These are phyloP conservation scores for Macrotus californicus DNA, from an alignment of 2,113 vertebrate genomes.

Conservation along the genomic window DNA sequence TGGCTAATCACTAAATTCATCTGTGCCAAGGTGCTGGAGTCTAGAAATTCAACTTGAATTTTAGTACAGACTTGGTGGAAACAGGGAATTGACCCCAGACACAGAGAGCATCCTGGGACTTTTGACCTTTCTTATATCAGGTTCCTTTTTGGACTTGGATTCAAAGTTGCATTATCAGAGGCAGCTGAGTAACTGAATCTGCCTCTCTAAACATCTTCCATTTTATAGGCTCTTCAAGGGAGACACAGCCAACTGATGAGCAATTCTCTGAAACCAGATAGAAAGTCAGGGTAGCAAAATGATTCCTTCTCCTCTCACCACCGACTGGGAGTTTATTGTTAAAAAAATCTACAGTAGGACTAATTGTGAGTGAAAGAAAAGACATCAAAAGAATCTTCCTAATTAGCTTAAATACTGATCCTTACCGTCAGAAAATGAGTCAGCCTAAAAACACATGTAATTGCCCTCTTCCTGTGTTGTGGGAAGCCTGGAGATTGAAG, in stretches of 20 bases:
- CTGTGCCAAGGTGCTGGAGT: not conserved
- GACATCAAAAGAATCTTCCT: slow-evolving; percentile 64
- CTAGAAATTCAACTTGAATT: not conserved
- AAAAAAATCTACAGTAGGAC: not conserved
- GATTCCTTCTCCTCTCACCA: slow-evolving; percentile 10
- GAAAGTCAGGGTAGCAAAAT: slow-evolving; percentile 7
- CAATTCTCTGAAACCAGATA: slow-evolving; percentile 38
- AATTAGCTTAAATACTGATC: slow-evolving; percentile 67
- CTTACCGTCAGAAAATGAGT: slow-evolving; percentile 63
- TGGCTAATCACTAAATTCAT: not conserved
- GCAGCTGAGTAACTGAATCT: not conserved
- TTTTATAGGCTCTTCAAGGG: not conserved
- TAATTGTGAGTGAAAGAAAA: slow-evolving; percentile 64
- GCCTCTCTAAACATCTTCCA: not conserved
- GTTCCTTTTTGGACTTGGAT: not conserved
- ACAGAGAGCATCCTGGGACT: not conserved
- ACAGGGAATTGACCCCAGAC: not conserved
- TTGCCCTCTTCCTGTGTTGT: slow-evolving; percentile 59
- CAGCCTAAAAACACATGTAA: slow-evolving; percentile 58
- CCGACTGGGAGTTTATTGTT: slow-evolving; percentile 27
- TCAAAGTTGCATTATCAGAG: not conserved
- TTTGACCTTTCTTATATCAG: not conserved
- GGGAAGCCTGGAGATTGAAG: slow-evolving; percentile 26
- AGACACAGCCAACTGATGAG: slow-evolving; percentile 3
- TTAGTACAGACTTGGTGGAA: not conserved